These are phyloP conservation scores for Nothura maculosa DNA, from an alignment of 2,797 vertebrate genomes.

Conservation along the genomic window DNA sequence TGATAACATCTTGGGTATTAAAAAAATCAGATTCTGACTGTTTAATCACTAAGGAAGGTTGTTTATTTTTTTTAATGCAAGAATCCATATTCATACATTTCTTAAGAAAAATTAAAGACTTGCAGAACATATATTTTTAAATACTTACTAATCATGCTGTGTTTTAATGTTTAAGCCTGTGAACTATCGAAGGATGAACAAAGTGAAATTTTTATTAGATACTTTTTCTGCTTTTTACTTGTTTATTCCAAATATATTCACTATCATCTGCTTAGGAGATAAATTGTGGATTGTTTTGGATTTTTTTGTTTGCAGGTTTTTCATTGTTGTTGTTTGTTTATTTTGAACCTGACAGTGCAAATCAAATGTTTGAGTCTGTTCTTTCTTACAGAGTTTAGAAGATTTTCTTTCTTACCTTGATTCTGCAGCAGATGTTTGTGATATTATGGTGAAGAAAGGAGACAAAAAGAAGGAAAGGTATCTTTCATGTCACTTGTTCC, in stretches of 20 bases:
- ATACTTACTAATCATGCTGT: not conserved
- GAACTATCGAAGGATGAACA: not conserved
- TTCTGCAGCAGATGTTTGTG: slow-evolving; percentile 89
- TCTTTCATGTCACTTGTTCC: not conserved
- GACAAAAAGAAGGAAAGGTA: slow-evolving; percentile 98
- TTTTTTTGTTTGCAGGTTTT: not conserved
- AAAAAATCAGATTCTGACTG: fast-evolving
- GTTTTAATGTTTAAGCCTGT: not conserved
- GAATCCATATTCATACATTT: not conserved
- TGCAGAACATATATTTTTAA: not conserved
- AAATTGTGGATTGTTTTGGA: not conserved
- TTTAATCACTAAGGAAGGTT: not conserved
- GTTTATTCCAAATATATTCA: not conserved
- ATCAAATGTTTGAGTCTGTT: not conserved
- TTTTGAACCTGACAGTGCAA: not conserved
- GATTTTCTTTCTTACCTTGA: slow-evolving; percentile 92
- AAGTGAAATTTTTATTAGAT: not conserved
- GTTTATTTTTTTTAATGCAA: not conserved
- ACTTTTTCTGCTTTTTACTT: not conserved
- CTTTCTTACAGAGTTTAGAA: slow-evolving; percentile 86
- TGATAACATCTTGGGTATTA: not conserved
- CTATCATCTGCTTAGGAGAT: not conserved
- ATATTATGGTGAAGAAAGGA: slow-evolving; percentile 93
- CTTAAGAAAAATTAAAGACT: not conserved
- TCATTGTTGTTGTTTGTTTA: too few relatives aligned